Conservation (phyloP, 2,797 vertebrate species). For the Brachyrhaphis roseni region DNA sequence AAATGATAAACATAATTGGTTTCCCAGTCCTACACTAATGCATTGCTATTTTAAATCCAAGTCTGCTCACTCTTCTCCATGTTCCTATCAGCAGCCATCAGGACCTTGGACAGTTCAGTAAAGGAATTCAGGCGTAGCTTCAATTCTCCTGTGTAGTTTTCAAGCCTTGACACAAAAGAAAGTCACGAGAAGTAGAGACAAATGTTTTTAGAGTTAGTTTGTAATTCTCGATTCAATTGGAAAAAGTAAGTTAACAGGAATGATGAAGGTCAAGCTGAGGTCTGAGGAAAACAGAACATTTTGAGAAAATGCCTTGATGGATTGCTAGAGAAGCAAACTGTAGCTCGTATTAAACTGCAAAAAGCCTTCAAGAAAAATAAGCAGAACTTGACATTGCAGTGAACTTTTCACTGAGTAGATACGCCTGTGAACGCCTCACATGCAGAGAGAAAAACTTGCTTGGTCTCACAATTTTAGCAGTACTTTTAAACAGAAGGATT, state of each 20-base stretch:
- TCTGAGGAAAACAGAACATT: neutral
- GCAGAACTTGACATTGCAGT: neutral
- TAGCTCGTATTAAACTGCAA: neutral
- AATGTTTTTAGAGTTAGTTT: neutral
- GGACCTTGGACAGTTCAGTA: slow-evolving; percentile 68
- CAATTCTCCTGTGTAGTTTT: slow-evolving; percentile 61
- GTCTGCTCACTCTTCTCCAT: slow-evolving; percentile 49
- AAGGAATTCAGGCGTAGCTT: slow-evolving; percentile 70
- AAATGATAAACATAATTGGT: slow-evolving; percentile 78
- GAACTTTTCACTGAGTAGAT: neutral
- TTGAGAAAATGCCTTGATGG: neutral
- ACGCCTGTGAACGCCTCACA: neutral
- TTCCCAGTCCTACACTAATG: slow-evolving; percentile 57
- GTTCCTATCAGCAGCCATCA: slow-evolving; percentile 67
- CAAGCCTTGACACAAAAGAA: slow-evolving; percentile 58
- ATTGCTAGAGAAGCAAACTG: slow-evolving; percentile 3
- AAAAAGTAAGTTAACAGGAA: neutral
- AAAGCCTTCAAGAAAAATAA: neutral
- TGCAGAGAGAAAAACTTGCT: neutral
- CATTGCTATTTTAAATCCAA: slow-evolving; percentile 58
- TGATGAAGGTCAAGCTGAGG: neutral
- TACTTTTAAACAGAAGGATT: neutral
- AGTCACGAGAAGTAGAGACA: too few relatives aligned
- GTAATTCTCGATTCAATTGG: neutral
- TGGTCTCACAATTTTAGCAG: neutral